Evolutionary conservation across 2,113 vertebrate genomes (phyloP), one percentile per base, ranked within the genome.

Genomic region (Aldabrachelys gigantea): DNA sequence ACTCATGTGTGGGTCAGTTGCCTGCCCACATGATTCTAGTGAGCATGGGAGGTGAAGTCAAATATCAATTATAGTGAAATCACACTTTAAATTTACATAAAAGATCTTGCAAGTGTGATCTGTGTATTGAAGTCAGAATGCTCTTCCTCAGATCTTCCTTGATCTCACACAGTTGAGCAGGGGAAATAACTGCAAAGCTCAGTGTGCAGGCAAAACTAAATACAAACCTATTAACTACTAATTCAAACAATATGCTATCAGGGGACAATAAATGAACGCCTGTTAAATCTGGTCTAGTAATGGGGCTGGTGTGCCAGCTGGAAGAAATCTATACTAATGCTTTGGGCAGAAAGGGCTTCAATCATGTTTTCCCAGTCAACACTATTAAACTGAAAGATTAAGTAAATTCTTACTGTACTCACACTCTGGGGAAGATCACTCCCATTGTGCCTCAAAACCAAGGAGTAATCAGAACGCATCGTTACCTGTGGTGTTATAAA

Each of bases 21-120:
- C 14, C n/a, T 62, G 4, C 10, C 5, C 17, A 2, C 10, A 2
- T 80, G 44, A 27, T 49, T 87, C 52, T n/a, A 0, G 0, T n/a
- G 12, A 82, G 9, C 38, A 44, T 76, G 10, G 25, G 17, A 92
- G 29, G 4, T 76, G 14, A 44, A 7, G 1, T 9, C 59, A 79
- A 41, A 1, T 82, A 10, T 4, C 2, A 31, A 1, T 56, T 79
- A 21, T 27, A 47, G 9, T 44, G n/a, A 19, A 49, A 3, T 3
- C 47, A 41, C 27, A 19, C 1, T 57, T 62, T 54, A 83, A 76
- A 85, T 80, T 22, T 2, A 76, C 22, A n/a, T 35, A 19, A 65
- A 7, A 35, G 62, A 35, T 69, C 16, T 21, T n/a, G 62, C 62
- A 24, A 76, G n/a, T 41, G 22, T 75, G 1, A 1, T 75, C 3